A percentile compares a stretch with the other conserved stretches of the same genome.
These are phyloP conservation scores for Jacana jacana DNA, from an alignment of 2,113 vertebrate species.

Conservation along the genomic window DNA sequence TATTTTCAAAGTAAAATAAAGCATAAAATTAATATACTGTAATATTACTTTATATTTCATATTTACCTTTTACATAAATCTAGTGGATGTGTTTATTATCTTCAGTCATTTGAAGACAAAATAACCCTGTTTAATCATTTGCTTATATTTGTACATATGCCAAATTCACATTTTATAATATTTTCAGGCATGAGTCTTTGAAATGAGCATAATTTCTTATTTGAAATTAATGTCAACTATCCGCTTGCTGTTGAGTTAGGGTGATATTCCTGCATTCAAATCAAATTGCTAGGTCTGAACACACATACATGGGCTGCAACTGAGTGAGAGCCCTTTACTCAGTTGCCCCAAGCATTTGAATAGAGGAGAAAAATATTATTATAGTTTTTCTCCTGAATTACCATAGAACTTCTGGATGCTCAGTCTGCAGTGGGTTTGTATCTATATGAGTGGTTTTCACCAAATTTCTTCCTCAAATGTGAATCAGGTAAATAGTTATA, in stretches of 20 bases:
- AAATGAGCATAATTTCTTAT: neutral
- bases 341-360: neutral
- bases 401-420: neutral
- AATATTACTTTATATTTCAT: neutral
- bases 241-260: neutral
- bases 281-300: neutral
- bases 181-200: neutral
- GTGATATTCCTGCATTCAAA: neutral
- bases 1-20: neutral
- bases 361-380: neutral
- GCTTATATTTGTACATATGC: neutral
- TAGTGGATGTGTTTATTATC: neutral
- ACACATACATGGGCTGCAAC: accelerated
- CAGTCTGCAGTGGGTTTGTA: neutral
- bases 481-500: neutral
- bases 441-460: neutral
- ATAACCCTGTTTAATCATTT: neutral
- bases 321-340: neutral
- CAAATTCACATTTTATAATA: neutral
- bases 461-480: neutral
- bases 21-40: neutral
- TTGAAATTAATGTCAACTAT: neutral
- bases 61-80: neutral
- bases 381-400: neutral
- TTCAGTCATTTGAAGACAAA: neutral